Conservation (phyloP, 2,888 invertebrate genomes). For the Hemicrepidius hirtus region DNA sequence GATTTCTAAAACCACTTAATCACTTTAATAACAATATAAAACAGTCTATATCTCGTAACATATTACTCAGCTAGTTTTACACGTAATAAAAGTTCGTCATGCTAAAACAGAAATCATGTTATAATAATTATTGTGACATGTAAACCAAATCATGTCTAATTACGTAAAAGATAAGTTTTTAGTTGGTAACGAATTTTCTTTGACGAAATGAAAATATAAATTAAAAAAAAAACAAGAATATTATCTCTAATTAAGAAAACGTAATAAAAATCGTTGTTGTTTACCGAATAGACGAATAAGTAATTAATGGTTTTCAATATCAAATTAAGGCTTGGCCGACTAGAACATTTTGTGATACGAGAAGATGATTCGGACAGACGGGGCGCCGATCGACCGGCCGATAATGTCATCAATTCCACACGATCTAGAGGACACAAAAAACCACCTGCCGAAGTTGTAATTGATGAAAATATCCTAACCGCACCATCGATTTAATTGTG, state of each 20-base stretch:
- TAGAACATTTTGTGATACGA: slow-evolving; percentile 28
- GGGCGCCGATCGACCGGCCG: slow-evolving; percentile 43
- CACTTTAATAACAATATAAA: slow-evolving; percentile 29
- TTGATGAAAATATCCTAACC: slow-evolving; percentile 47
- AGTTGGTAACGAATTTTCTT: too few relatives aligned
- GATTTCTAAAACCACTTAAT: slow-evolving; percentile 26
- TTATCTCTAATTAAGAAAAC: too few relatives aligned
- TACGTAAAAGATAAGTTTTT: slow-evolving; percentile 10
- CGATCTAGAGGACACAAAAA: slow-evolving; percentile 44
- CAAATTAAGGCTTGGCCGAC: slow-evolving; percentile 19
- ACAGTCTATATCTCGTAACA: slow-evolving; percentile 16
- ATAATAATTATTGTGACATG: slow-evolving; percentile 35
- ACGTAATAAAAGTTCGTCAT: slow-evolving; percentile 42
- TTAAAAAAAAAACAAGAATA: too few relatives aligned
- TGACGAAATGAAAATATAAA: too few relatives aligned
- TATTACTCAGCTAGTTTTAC: slow-evolving; percentile 13
- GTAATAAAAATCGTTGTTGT: too few relatives aligned
- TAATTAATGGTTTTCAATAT: slow-evolving; percentile 19
- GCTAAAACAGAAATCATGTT: slow-evolving; percentile 53
- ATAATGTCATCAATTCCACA: slow-evolving; percentile 48
- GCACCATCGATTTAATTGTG: slow-evolving; percentile 37
- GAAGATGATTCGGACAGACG: slow-evolving; percentile 39
- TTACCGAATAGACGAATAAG: not conserved
- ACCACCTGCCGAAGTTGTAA: slow-evolving; percentile 46
- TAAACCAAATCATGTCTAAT: slow-evolving; percentile 6